These are phyloP conservation scores for Polydrusus pterygomalis DNA, from an alignment of 2,888 invertebrate genomes.

Conservation along the genomic window DNA sequence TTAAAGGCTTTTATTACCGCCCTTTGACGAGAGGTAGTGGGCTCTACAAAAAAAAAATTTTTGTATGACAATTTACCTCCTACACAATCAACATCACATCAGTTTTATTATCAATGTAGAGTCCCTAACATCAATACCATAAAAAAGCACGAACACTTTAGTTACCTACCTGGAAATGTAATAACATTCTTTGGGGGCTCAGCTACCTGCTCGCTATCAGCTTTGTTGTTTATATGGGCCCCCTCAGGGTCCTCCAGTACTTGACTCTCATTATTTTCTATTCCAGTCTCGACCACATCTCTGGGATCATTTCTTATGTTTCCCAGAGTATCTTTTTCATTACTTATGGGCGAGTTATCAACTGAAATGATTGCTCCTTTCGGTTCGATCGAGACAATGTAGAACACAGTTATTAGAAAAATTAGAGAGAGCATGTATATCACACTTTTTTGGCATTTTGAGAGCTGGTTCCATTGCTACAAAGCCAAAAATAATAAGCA, in stretches of 20 bases:
- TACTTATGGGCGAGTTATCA: constrained; percentile 63
- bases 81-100: no score
- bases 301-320: constrained; percentile 66
- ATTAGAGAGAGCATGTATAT: constrained; percentile 79
- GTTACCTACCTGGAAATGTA: constrained; percentile 63
- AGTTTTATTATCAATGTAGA: no score
- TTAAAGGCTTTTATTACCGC: constrained; percentile 92
- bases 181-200: constrained; percentile 63
- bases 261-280: constrained; percentile 67
- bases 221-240: constrained; percentile 66
- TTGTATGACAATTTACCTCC: neutral
- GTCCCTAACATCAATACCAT: neutral
- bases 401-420: constrained; percentile 76
- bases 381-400: constrained; percentile 75
- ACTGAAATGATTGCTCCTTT: constrained; percentile 63
- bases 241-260: constrained; percentile 74
- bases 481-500: constrained; percentile 64
- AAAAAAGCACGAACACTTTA: neutral
- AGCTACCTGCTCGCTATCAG: constrained; percentile 63
- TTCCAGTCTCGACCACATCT: constrained; percentile 64
- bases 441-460: constrained; percentile 87
- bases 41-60: constrained; percentile 74
- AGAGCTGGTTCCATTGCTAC: constrained; percentile 91
- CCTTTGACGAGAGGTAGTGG: constrained; percentile 86
- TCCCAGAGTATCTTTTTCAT: constrained; percentile 60